These are phyloP conservation scores for Trachelus iudaicus DNA, from an alignment of 2,888 invertebrate genomes.

Conservation along the genomic window DNA sequence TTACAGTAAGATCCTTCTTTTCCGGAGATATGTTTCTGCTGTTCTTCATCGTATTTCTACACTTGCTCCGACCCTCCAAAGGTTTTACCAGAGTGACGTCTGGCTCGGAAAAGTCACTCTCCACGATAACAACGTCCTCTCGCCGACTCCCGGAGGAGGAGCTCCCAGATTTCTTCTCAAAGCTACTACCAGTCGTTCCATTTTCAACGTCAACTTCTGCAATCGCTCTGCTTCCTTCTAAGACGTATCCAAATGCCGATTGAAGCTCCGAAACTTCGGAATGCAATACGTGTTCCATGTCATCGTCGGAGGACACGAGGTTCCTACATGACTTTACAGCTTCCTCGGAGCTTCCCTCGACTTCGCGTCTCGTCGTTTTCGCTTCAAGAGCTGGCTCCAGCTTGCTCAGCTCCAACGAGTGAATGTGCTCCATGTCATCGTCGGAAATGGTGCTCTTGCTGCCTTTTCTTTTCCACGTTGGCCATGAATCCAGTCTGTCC, in stretches of 20 bases:
- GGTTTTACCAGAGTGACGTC: conserved; percentile 45
- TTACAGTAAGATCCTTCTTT: background rate
- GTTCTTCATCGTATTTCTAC: conserved; percentile 28
- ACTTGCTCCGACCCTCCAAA: conserved; percentile 33
- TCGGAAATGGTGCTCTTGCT: conserved; percentile 45
- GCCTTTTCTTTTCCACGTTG: conserved; percentile 25
- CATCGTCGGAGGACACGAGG: conserved; percentile 52
- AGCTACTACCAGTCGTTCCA: background rate
- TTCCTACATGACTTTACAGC: background rate
- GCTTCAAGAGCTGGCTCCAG: background rate
- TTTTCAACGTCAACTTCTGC: background rate
- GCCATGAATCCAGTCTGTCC: conserved; percentile 25
- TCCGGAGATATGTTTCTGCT: conserved; percentile 9
- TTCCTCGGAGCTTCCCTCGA: background rate
- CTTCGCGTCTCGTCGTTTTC: background rate
- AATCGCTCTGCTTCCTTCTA: too few relatives aligned
- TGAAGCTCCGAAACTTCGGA: conserved; percentile 37
- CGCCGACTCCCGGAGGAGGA: conserved; percentile 30
- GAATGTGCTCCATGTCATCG: conserved; percentile 53
- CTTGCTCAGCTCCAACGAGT: conserved; percentile 36
- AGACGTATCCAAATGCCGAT: too few relatives aligned
- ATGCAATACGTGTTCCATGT: conserved; percentile 53
- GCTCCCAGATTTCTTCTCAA: too few relatives aligned
- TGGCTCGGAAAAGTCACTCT: conserved; percentile 35
- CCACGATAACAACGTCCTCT: conserved; percentile 48